Evolutionary conservation across 2,797 vertebrate genomes (phyloP).

Genomic region (Hypotaenidia philippensis): DNA sequence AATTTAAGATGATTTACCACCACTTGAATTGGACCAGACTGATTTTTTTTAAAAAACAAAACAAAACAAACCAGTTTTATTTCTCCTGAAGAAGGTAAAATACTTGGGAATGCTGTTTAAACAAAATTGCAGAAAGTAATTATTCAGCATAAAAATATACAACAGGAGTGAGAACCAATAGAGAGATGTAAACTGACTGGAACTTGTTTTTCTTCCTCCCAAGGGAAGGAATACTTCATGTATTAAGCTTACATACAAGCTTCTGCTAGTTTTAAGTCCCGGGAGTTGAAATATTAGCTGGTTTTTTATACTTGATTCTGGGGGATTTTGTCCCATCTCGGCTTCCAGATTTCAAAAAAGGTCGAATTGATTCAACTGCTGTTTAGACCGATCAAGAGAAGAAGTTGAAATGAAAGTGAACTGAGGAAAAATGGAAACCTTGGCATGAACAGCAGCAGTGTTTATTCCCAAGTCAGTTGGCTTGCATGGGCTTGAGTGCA

Average conservation of each 20-base stretch:
- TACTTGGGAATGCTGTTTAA: neutral
- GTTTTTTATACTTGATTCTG: neutral
- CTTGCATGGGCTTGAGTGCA: neutral
- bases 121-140: neutral
- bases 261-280: neutral
- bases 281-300: neutral
- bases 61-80: too few species aligned
- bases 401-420: constrained; percentile 40
- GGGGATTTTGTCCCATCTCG: neutral
- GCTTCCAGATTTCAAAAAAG: neutral
- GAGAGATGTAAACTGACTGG: neutral
- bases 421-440: neutral
- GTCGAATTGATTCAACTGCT: neutral
- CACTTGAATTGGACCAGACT: neutral
- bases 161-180: neutral
- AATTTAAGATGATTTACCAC: neutral
- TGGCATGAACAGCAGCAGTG: neutral
- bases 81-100: neutral
- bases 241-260: neutral
- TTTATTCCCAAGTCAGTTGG: neutral
- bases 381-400: constrained; percentile 13
- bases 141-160: neutral
- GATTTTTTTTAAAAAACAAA: too few species aligned
- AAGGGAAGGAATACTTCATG: neutral
- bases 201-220: neutral